Conservation (phyloP, 2,888 invertebrate genomes). For the Tiliacea aurago region DNA sequence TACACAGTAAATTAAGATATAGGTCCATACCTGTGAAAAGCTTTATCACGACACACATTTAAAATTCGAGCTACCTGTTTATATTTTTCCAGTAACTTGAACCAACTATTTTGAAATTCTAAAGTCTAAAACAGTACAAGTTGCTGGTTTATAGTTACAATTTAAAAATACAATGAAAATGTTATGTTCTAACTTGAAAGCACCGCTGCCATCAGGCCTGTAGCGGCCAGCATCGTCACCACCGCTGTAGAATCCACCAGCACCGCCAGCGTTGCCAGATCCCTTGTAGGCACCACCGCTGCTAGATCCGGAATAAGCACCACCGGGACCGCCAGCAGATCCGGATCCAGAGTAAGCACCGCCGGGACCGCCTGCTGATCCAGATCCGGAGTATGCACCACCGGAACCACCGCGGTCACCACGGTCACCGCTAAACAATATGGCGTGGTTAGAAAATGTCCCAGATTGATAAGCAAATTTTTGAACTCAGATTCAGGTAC, state of each 20-base stretch:
- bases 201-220: constrained; percentile 71
- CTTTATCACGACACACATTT: neutral
- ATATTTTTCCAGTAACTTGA: neutral
- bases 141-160: neutral
- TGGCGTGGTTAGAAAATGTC: neutral
- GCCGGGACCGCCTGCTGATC: constrained; percentile 75
- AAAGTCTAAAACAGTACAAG: neutral
- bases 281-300: constrained; percentile 55
- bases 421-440: constrained; percentile 78
- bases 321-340: constrained; percentile 71
- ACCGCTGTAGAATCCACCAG: constrained; percentile 66
- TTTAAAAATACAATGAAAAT: neutral
- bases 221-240: constrained; percentile 71
- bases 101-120: neutral
- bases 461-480: neutral
- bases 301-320: constrained; percentile 68
- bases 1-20: neutral
- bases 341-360: constrained; percentile 77
- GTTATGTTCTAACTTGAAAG: constrained; percentile 65
- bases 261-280: constrained; percentile 49
- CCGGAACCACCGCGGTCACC: constrained; percentile 82
- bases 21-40: too few relatives aligned
- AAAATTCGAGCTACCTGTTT: neutral
- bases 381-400: constrained; percentile 73
- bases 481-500: neutral